Percentiles rank a stretch among this genome's conserved stretches.
Evolutionary conservation across 1,140 invertebrate genomes (phyloP).

Genomic region (Saccostrea echinata): DNA sequence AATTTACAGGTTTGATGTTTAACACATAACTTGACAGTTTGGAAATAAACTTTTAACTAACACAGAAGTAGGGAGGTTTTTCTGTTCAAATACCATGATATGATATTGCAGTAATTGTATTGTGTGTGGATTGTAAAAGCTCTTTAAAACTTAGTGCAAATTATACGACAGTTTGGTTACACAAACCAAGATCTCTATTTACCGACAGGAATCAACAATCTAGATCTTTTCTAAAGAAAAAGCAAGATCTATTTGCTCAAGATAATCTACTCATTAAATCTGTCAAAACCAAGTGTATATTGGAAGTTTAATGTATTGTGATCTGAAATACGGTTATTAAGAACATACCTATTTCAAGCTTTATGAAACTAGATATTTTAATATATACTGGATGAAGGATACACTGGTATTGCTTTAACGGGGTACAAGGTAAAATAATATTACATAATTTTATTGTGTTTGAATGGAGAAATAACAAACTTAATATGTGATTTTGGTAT

Average conservation of each 20-base stretch:
- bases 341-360: background rate
- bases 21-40: background rate
- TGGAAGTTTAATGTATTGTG: background rate
- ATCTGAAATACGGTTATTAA: background rate
- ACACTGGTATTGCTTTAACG: background rate
- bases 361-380: background rate
- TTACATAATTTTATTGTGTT: background rate
- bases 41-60: background rate
- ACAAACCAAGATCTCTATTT: background rate
- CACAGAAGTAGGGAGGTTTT: background rate
- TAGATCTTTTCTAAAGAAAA: conserved; percentile 16
- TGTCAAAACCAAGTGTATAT: conserved; percentile 7
- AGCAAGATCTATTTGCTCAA: conserved; percentile 29
- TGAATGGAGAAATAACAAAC: background rate
- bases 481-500: background rate
- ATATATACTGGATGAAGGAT: background rate
- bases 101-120: background rate
- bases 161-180: background rate
- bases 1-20: background rate
- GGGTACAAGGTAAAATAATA: background rate
- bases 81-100: background rate
- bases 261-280: conserved; percentile 12
- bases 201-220: background rate
- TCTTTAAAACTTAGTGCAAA: conserved; percentile 1
- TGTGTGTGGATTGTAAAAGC: background rate